Evolutionary conservation across 2,797 vertebrate species (phyloP).

Genomic region (Darevskia mixta): DNA sequence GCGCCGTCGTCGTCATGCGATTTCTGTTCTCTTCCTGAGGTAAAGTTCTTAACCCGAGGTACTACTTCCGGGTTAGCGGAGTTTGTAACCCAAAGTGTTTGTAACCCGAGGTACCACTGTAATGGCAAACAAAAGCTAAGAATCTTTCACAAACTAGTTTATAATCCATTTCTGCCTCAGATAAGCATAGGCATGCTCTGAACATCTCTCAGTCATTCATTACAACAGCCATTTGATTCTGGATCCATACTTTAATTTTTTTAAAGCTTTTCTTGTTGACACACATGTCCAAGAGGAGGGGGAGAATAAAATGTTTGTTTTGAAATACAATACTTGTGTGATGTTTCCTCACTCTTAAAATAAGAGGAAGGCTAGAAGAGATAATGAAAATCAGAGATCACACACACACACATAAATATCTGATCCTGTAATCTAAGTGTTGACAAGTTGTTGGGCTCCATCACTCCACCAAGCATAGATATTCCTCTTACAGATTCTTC

Average conservation of each 20-base stretch:
- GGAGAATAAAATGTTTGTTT: conserved; percentile 56
- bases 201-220: neutral
- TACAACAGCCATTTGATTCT: neutral
- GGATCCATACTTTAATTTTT: neutral
- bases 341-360: conserved; percentile 54
- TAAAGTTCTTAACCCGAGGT: no score
- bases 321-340: conserved; percentile 51
- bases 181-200: conserved; percentile 2
- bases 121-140: neutral
- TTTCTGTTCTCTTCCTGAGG: no score
- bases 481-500: conserved; percentile 69
- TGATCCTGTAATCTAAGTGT: conserved; percentile 67
- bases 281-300: conserved; percentile 11
- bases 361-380: conserved; percentile 31
- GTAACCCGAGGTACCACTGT: no score
- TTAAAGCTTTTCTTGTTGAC: neutral
- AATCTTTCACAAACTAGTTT: neutral
- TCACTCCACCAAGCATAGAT: conserved; percentile 72
- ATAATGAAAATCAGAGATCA: conserved; percentile 57
- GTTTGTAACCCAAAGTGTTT: no score
- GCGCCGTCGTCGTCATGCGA: no score
- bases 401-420: neutral
- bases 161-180: conserved; percentile 16
- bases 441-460: conserved; percentile 74
- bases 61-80: no score